Percentiles rank a stretch among this genome's conserved stretches.
phyloP scores from a whole-genome alignment of 2,888 invertebrate species.

The Ochropleura leucogaster region DNA sequence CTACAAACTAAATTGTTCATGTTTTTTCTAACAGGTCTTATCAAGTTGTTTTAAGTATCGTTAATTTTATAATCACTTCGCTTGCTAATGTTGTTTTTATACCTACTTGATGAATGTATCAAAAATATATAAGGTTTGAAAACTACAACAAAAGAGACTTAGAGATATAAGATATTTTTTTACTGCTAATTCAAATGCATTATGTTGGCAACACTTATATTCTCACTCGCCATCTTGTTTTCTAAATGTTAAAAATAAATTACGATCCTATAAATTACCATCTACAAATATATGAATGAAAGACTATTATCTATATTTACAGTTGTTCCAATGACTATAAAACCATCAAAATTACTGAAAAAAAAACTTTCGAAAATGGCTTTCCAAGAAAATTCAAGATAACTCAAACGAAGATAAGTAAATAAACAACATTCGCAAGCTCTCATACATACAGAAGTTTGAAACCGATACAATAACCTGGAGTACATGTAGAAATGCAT shows the following conservation, averaged over 20 bases:
- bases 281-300: too few species aligned
- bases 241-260: too few species aligned
- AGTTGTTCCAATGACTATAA: neutral
- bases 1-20: conserved; percentile 71
- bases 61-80: conserved; percentile 33
- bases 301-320: too few species aligned
- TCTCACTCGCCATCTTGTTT: too few species aligned
- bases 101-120: conserved; percentile 20
- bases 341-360: neutral
- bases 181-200: too few species aligned
- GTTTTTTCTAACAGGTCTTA: conserved; percentile 57
- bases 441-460: conserved; percentile 15
- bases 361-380: neutral
- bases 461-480: conserved; percentile 63
- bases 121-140: neutral
- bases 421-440: conserved; percentile 25
- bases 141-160: conserved; percentile 14
- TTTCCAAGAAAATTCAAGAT: neutral
- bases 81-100: conserved; percentile 47
- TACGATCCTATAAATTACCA: too few species aligned
- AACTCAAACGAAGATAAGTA: conserved; percentile 6
- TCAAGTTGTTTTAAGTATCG: conserved; percentile 46
- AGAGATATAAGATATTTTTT: neutral
- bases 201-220: too few species aligned
- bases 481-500: conserved; percentile 72